Conservation (phyloP, 1,140 invertebrate species). For the Drosophila ficusphila region DNA sequence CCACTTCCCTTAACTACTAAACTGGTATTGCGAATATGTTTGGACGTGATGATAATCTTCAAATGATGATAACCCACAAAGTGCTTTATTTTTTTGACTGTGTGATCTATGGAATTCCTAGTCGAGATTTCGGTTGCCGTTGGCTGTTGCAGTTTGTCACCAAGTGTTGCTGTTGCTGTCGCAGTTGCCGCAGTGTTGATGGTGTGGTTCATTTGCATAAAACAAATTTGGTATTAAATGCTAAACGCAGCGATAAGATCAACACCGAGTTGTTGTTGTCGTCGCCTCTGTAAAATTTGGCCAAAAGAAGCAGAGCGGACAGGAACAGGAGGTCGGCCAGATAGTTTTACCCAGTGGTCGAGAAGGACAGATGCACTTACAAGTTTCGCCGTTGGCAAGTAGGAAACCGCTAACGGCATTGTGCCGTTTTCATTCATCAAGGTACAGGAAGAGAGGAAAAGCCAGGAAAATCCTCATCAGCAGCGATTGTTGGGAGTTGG, state of each 20-base stretch:
- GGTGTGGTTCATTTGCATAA: constrained; percentile 78
- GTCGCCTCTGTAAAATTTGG: constrained; percentile 57
- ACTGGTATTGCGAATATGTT: no score
- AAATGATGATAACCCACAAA: no score
- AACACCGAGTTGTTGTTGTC: constrained; percentile 31
- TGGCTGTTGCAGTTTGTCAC: constrained; percentile 49
- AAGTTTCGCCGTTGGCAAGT: constrained; percentile 65
- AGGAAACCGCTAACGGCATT: constrained; percentile 43
- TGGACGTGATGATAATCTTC: no score
- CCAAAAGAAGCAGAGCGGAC: constrained; percentile 52
- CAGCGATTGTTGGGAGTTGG: constrained; percentile 24
- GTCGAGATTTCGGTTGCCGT: constrained; percentile 40
- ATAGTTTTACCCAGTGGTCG: constrained; percentile 24
- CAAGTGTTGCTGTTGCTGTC: constrained; percentile 43
- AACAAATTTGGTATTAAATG: constrained; percentile 84
- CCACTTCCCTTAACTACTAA: no score
- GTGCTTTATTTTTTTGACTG: constrained; percentile 10
- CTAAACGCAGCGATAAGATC: constrained; percentile 74
- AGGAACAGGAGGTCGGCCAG: constrained; percentile 26
- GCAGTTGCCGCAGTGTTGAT: constrained; percentile 20
- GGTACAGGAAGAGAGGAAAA: constrained; percentile 10
- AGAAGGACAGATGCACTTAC: constrained; percentile 59
- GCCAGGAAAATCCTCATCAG: constrained; percentile 25
- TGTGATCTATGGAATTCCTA: constrained; percentile 10
- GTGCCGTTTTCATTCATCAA: constrained; percentile 64